A percentile compares a stretch with the other conserved stretches of the same genome.
phyloP scores from a whole-genome alignment of 2,797 vertebrate species.

The Prionace glauca region DNA sequence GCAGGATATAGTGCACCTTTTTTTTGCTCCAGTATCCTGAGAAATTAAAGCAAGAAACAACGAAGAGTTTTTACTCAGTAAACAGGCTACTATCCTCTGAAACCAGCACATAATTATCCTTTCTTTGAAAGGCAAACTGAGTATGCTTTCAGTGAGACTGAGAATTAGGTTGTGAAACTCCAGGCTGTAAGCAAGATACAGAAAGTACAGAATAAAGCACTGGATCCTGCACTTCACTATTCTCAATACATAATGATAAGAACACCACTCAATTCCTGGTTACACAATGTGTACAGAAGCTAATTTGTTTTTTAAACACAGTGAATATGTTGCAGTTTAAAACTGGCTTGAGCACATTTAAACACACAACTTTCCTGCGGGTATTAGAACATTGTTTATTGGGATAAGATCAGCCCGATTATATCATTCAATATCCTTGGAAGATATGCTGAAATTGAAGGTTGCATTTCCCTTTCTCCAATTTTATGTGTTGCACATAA shows the following conservation, averaged over 20 bases:
- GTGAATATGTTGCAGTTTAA: neutral
- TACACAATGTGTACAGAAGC: neutral
- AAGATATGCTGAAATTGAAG: neutral
- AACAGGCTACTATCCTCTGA: neutral
- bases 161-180: neutral
- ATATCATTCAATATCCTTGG: neutral
- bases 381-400: neutral
- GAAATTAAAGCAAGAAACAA: neutral
- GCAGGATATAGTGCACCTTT: neutral
- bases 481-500: neutral
- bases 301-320: neutral
- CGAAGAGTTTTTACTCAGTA: neutral
- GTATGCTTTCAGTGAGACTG: neutral
- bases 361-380: neutral
- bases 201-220: neutral
- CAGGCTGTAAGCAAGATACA: neutral
- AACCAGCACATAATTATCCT: neutral
- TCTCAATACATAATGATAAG: neutral
- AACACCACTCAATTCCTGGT: neutral
- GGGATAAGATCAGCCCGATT: neutral
- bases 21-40: neutral
- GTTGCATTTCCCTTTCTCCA: neutral
- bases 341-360: neutral
- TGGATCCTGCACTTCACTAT: neutral
- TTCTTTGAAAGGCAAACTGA: neutral